Evolutionary conservation across 1,140 invertebrate species (phyloP), one percentile per base, ranked within the genome.

Genomic region (Achatina immaculata): DNA sequence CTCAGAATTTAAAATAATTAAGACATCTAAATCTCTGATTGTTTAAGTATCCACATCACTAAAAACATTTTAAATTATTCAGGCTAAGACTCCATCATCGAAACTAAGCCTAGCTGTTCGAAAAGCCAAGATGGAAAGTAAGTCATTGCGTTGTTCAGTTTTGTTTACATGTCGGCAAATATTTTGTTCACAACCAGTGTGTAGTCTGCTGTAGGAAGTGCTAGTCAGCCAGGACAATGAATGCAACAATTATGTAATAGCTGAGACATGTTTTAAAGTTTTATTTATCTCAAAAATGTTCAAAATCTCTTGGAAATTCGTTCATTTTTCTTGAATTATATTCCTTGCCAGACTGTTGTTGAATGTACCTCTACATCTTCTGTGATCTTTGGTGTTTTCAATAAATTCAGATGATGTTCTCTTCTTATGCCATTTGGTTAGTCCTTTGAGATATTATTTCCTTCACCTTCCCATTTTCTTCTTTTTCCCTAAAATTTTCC

Each of bases 71-170:
- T 28, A 14, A 68, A 68, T 68, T 45, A 7, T 34, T 24, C 38
- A 73, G 72, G 72, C 14, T 9, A 21, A 74, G n/a, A 74, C 72
- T 28, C 72, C 72, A 48, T 21, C 72, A 19, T 74, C 72, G 3
- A 74, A 74, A 51, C 45, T 74, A 21, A 74, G 42, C 21, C 36
- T 24, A 36, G 72, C 72, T 24, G 48, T 74, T 45, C 36, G 51
- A 7, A 1, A 24, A 28, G 72, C 72, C n/a, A 45, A 74, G 45
- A 19, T 55, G 31, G 21, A n/a, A 51, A 51, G 72, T 74, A 74
- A 74, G 72, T 36, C 9, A 71, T 71, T 68, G 14, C 11, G 34
- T 28, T 43, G 21, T 71, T 40, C 40, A 28, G 6, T 4, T 40
- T 24, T 9, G 21, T 71, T 7, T 71, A 9, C 21, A 11, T 34